A percentile compares a stretch with the other conserved stretches of the same genome.
Conservation (phyloP, 2,888 invertebrate species). For the Lacanobia oleracea region DNA sequence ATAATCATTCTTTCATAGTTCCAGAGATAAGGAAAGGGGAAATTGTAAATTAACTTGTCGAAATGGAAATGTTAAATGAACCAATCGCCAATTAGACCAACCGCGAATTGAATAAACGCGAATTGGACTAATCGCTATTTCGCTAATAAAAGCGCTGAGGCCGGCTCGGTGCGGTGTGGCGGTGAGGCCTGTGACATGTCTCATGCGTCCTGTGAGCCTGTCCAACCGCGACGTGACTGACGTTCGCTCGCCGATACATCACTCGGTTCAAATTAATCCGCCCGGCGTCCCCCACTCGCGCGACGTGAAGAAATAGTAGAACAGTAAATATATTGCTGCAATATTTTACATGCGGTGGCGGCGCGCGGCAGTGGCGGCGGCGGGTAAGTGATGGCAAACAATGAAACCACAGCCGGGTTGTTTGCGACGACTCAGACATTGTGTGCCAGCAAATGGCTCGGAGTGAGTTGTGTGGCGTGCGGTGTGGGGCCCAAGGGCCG, state of each 20-base stretch:
- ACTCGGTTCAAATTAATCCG: slow-evolving; percentile 57
- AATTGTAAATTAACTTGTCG: too few species aligned
- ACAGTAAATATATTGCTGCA: slow-evolving; percentile 50
- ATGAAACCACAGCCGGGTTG: slow-evolving; percentile 23
- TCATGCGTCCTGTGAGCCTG: too few species aligned
- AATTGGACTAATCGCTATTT: too few species aligned
- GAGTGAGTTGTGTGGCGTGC: neutral
- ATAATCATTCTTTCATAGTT: too few species aligned
- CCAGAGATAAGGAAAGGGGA: too few species aligned
- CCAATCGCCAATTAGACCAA: too few species aligned
- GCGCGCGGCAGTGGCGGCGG: slow-evolving; percentile 4
- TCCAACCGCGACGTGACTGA: neutral
- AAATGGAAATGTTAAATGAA: too few species aligned
- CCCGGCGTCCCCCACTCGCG: neutral
- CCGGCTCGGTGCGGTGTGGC: too few species aligned
- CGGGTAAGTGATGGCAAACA: slow-evolving; percentile 46
- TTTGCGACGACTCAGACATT: slow-evolving; percentile 26
- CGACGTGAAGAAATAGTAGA: slow-evolving; percentile 57
- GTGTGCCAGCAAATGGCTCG: slow-evolving; percentile 23
- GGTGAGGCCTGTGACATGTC: too few species aligned
- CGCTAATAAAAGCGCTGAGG: too few species aligned
- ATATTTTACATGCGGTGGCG: slow-evolving; percentile 39
- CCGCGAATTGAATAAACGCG: too few species aligned
- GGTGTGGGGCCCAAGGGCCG: neutral
- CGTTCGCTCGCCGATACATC: slow-evolving; percentile 43